A percentile compares a stretch with the other conserved stretches of the same genome.
Evolutionary conservation across 2,797 vertebrate species (phyloP).

Genomic region (Platalea minor): DNA sequence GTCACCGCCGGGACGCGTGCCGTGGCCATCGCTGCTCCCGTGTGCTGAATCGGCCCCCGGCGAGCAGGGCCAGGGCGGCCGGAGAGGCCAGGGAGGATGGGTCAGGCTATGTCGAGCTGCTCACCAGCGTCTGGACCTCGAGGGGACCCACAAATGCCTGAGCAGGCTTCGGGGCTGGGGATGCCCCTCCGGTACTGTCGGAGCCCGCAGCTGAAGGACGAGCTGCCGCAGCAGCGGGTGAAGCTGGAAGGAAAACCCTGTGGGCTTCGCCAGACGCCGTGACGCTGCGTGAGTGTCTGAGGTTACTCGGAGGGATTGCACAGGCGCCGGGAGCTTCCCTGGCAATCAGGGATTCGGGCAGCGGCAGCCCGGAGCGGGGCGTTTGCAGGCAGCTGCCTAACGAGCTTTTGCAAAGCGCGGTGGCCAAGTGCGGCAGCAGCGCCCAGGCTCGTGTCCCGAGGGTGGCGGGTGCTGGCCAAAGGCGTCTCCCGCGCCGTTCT

Average conservation of each 20-base stretch:
- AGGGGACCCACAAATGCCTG: accelerated
- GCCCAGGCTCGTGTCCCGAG: accelerated
- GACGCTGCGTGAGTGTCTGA: too few relatives aligned
- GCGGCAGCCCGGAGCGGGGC: accelerated
- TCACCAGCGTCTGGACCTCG: accelerated
- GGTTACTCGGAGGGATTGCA: accelerated
- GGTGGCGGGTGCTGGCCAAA: neutral
- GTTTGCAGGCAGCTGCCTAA: neutral
- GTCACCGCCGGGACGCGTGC: accelerated
- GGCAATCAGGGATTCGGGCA: neutral
- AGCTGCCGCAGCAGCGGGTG: neutral
- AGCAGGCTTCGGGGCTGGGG: accelerated
- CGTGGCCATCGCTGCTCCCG: neutral
- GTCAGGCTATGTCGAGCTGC: accelerated
- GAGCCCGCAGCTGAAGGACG: neutral
- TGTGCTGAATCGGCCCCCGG: neutral
- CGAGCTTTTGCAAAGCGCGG: too few relatives aligned
- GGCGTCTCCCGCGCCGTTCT: accelerated
- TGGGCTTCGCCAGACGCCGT: accelerated
- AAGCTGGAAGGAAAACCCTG: neutral
- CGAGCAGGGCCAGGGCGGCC: accelerated
- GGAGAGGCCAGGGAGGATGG: neutral
- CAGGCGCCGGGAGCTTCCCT: neutral
- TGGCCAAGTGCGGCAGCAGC: neutral
- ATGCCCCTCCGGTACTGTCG: accelerated